Percentiles rank a stretch among this genome's conserved stretches.
phyloP scores from a whole-genome alignment of 37 sponge, comb jelly and placozoan genomes.

The Halichondria panicea region DNA sequence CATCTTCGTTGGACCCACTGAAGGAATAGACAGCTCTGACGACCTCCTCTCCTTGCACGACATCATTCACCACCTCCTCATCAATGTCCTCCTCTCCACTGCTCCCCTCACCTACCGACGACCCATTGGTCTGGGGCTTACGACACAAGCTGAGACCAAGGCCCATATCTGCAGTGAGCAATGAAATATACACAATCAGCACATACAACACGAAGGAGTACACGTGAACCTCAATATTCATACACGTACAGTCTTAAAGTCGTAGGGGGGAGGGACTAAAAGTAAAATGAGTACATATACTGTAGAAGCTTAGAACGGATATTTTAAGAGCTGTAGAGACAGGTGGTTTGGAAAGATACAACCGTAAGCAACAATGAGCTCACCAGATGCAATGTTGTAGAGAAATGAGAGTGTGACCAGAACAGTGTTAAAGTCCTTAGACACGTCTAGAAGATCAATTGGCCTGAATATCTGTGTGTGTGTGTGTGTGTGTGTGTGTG shows the following conservation, averaged over 20 bases:
- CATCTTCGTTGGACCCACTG: constrained; percentile 72
- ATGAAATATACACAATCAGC: too few species aligned
- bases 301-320: not conserved
- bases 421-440: constrained; percentile 52
- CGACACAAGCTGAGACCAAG: not conserved
- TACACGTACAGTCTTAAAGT: too few species aligned
- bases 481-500: too few species aligned
- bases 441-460: constrained; percentile 46
- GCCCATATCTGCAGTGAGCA: not conserved
- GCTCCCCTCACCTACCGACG: constrained; percentile 7
- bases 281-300: not conserved
- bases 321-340: not conserved
- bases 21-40: constrained; percentile 71
- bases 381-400: constrained; percentile 59
- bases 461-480: constrained; percentile 46
- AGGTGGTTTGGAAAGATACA: not conserved
- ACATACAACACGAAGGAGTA: not conserved
- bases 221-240: not conserved
- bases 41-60: not conserved
- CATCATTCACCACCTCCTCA: not conserved
- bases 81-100: constrained; percentile 5
- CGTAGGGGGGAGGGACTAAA: too few species aligned
- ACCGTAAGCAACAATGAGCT: not conserved
- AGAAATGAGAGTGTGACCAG: constrained; percentile 62
- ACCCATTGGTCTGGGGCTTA: not conserved